Evolutionary conservation across 2,113 vertebrate genomes (phyloP), one percentile per base, ranked within the genome.

Genomic region (Erinaceus europaeus): DNA sequence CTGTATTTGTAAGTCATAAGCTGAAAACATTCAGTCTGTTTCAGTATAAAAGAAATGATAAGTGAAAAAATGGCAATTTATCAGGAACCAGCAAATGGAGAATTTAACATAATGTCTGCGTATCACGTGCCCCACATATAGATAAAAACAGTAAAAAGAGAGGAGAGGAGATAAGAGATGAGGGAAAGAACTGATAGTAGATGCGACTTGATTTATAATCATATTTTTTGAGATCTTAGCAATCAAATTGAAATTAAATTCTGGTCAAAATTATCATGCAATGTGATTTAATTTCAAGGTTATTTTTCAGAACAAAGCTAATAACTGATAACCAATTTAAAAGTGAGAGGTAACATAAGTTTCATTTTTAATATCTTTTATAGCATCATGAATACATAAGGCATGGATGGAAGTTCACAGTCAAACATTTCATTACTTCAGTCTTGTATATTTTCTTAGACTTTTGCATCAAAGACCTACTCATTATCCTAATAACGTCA

Each of bases 191-290:
- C 34, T 59, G n/a, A 69, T 53, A 4, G 7, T 55, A 27, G 10
- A 72, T 27, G 13, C 61, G 6, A 13, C 36, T 81, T 13, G 3
- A 14, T 68, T 76, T 61, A 82, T 20, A 61, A 27, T 68, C 12
- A 13, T 38, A 38, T 7, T 50, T 42, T 32, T 87, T 81, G 78
- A 71, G 40, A 74, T 61, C 25, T 71, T 74, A 78, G 32, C 2
- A 79, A 71, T 61, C 52, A 89, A 72, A 67, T 0, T 14, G 5
- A 77, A 91, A 84, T 68, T 32, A 87, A 88, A 93, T 34, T 77
- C 38, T 87, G 61, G 8, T 69, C 55, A 74, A 90, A 86, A 53
- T 18, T 48, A 2, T 71, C 53, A 76, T 14, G 71, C 21, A n/a
- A 46, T 46, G 15, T 72, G 4, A 78, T n/a, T 17, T 79, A 74